These are phyloP conservation scores for Dascyllus trimaculatus DNA, from an alignment of 2,113 vertebrate genomes.

Conservation along the genomic window DNA sequence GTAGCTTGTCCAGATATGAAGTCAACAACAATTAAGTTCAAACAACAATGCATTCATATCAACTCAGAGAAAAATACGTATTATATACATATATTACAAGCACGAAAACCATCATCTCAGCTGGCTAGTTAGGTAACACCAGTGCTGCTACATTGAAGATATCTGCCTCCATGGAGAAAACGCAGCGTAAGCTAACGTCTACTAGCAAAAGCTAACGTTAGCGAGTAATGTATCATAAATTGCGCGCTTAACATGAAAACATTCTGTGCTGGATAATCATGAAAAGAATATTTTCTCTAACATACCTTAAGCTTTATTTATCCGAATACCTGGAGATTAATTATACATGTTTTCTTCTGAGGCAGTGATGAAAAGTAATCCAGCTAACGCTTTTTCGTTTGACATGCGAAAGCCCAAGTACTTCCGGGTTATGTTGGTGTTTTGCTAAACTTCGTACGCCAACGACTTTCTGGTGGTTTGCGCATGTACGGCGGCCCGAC, in stretches of 20 bases:
- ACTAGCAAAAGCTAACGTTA: constrained; percentile 27
- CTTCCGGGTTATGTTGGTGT: constrained; percentile 35
- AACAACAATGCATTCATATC: too few species aligned
- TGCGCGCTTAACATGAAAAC: background rate
- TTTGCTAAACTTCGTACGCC: background rate
- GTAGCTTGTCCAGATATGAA: background rate
- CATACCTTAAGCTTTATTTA: constrained; percentile 31
- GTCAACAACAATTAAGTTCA: background rate
- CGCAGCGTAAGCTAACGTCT: constrained; percentile 1
- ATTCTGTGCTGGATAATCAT: background rate
- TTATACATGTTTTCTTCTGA: background rate
- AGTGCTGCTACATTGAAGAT: background rate
- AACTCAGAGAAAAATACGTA: background rate
- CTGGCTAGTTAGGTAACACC: background rate
- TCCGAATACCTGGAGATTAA: background rate
- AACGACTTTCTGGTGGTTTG: too few species aligned
- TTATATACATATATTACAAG: too few species aligned
- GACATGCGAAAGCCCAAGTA: constrained; percentile 17
- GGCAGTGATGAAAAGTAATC: background rate
- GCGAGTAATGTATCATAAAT: background rate
- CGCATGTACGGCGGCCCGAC: too few species aligned
- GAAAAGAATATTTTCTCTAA: accelerated
- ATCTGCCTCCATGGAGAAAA: background rate
- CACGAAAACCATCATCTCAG: background rate
- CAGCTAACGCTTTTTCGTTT: background rate